phyloP scores from a whole-genome alignment of 2,888 invertebrate genomes.

The Dolichomitus sp. region DNA sequence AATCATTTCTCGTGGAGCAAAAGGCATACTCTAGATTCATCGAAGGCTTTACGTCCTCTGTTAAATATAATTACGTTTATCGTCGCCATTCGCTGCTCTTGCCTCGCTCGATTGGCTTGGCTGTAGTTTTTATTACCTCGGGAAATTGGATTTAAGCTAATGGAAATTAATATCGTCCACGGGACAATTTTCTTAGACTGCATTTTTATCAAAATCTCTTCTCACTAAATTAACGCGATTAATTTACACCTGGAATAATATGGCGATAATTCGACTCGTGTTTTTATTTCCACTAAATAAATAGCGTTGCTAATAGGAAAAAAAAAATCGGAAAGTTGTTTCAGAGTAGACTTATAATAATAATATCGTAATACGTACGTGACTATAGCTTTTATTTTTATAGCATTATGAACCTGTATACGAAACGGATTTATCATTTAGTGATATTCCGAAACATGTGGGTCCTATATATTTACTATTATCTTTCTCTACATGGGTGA shows the following conservation, averaged over 20 bases:
- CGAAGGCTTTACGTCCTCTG: conserved; percentile 77
- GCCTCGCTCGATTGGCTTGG: conserved; percentile 55
- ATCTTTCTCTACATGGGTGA: not conserved
- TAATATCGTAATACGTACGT: too few species aligned
- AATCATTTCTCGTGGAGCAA: conserved; percentile 53
- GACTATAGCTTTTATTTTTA: too few species aligned
- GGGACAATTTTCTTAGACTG: conserved; percentile 11
- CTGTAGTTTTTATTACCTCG: conserved; percentile 71
- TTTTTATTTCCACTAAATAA: too few species aligned
- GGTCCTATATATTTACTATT: not conserved
- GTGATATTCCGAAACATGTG: too few species aligned
- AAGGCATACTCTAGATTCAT: conserved; percentile 72
- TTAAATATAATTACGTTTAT: conserved; percentile 83
- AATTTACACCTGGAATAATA: not conserved
- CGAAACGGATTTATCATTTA: too few species aligned
- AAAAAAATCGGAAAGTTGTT: too few species aligned
- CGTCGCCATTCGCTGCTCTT: conserved; percentile 58
- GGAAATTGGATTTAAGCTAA: conserved; percentile 80
- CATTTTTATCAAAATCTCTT: not conserved
- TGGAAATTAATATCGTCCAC: conserved; percentile 79
- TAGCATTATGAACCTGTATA: too few species aligned
- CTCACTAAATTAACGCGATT: not conserved
- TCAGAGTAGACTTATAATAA: too few species aligned
- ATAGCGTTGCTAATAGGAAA: too few species aligned
- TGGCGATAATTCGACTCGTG: too few species aligned